Evolutionary conservation across 2,888 invertebrate genomes (phyloP), one percentile per base, ranked within the genome.

Genomic region (Hirtodrosophila confusa): DNA sequence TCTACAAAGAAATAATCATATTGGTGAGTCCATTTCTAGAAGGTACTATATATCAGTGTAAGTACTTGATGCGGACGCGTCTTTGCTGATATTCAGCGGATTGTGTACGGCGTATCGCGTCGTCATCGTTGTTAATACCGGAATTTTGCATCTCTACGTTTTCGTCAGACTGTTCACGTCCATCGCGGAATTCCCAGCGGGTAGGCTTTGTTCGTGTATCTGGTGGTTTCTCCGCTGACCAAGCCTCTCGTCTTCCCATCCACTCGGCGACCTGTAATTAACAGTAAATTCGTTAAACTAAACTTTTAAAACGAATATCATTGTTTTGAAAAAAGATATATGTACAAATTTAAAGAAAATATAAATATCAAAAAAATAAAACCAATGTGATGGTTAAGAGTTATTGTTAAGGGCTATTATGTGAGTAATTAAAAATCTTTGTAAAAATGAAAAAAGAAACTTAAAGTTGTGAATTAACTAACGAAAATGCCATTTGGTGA

Each of bases 171-270:
- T 91, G 87, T 79, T 88, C 86, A 86, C 94, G 93, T 76, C 94
- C 94, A 91, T 95, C 95, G 80, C 86, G 89, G 90, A 95, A 95
- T 87, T 95, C 94, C 95, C 95, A 95, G 84, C 94, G 94, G 55
- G 94, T 94, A 77, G 94, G 94, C 89, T 94, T 94, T 80, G 94
- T 94, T 91, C 94, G 93, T 89, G 93, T 92, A 92, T 94, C 94
- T 88, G 90, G 79, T 83, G 91, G 90, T 88, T 93, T 94, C 90
- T 96, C 96, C 39, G 96, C 96, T 87, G 96, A 96, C 97, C 97
- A 97, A 31, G 97, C 97, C 93, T 97, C 96, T 89, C 95, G 94
- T 89, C 95, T 93, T 88, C 95, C 94, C 89, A 93, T 93, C 95
- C 95, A 95, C 90, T 95, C 95, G 71, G 94, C 94, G 83, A 91